phyloP scores from a whole-genome alignment of 2,888 invertebrate species.

The Drosophila kuntzei region DNA sequence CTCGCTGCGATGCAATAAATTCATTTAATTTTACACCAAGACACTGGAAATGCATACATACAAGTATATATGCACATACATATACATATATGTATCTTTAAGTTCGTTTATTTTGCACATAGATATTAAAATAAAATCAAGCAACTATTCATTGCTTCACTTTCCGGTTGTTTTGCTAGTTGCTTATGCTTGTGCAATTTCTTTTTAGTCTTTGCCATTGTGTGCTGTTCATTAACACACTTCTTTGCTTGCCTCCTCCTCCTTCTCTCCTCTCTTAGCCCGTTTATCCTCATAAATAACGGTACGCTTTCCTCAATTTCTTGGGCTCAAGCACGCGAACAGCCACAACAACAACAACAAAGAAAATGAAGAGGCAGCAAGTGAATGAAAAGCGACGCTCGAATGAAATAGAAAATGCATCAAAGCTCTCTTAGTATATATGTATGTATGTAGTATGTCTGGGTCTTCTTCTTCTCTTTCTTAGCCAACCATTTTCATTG shows the following conservation, averaged over 20 bases:
- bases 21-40: constrained; percentile 28
- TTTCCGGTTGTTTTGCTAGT: constrained; percentile 41
- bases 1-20: constrained; percentile 47
- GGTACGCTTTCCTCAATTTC: constrained; percentile 67
- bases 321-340: constrained; percentile 38
- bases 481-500: constrained; percentile 46
- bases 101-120: constrained; percentile 14
- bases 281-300: constrained; percentile 62
- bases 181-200: constrained; percentile 37
- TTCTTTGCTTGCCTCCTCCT: constrained; percentile 45
- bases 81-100: neutral
- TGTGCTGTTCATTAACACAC: constrained; percentile 72
- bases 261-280: constrained; percentile 12
- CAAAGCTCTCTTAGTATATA: constrained; percentile 23
- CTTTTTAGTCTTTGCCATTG: constrained; percentile 31
- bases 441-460: constrained; percentile 6
- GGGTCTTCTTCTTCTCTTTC: constrained; percentile 13
- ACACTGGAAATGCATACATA: constrained; percentile 11
- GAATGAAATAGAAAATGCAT: constrained; percentile 64
- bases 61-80: neutral
- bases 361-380: constrained; percentile 13
- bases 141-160: constrained; percentile 40
- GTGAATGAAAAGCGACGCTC: constrained; percentile 34
- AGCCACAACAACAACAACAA: neutral
- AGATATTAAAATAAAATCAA: constrained; percentile 42